Percentiles rank a stretch among this genome's conserved stretches.
Conservation (phyloP, 2,113 vertebrate species). For the Telmatochromis sp. region DNA sequence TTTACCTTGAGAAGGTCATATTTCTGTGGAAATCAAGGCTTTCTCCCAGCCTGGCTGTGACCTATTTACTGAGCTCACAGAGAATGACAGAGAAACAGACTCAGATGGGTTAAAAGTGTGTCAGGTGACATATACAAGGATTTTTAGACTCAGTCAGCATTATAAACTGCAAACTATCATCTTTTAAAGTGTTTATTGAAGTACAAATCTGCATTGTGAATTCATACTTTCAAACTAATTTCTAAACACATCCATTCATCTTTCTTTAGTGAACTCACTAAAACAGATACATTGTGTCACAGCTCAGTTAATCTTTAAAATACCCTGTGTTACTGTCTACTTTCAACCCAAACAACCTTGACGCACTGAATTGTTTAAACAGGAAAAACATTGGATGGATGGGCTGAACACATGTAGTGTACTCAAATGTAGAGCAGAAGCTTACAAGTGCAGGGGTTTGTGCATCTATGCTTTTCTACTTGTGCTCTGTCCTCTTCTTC, state of each 20-base stretch:
- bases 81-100: not conserved
- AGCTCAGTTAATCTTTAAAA: not conserved
- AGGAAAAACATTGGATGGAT: not conserved
- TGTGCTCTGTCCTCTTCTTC: not conserved
- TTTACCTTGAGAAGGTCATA: not conserved
- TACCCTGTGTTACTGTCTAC: not conserved
- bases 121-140: not conserved
- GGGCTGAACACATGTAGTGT: not conserved
- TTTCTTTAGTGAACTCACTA: not conserved
- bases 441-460: not conserved
- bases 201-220: accelerated
- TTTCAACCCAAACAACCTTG: not conserved
- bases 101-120: not conserved
- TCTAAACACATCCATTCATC: not conserved
- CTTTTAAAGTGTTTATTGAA: not conserved
- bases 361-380: accelerated
- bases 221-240: not conserved
- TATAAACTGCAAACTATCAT: not conserved
- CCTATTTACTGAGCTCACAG: not conserved
- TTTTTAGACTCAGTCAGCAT: not conserved
- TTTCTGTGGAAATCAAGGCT: not conserved
- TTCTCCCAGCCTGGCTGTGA: not conserved
- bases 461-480: not conserved
- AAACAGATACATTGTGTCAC: not conserved
- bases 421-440: not conserved